Base-by-base conservation (phyloP, 2,888 invertebrate species). In the Adelognathus sp. region DNA sequence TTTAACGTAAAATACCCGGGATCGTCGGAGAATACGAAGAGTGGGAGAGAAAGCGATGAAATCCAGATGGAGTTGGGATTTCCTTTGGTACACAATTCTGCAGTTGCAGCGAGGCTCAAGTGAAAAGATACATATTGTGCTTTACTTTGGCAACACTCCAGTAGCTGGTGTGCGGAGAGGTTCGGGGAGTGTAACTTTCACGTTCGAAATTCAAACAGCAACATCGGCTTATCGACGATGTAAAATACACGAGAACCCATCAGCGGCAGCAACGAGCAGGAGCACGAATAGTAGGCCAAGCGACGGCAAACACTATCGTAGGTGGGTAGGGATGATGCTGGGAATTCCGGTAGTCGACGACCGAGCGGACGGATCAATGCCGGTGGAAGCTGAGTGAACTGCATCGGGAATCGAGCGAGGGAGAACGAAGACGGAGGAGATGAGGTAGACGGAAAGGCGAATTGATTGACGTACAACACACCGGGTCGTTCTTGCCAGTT, bases 111-210 rank as follows among this genome's bases (percentile, higher is more conserved):
- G 36, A n/a, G 64, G 69, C 56, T 70, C 60, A 70, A 78, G 73
- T 78, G 78, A 72, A 72, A 78, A 72, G 80, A 72, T 75, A 81
- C 80, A 81, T 81, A 81, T 76, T 77, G 77, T 73, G 71, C 77
- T 83, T 83, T 77, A 60, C 79, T 82, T 73, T 86, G 86, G 86
- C 84, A 67, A 60, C 7, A 18, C 56, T 80, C 86, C 85, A 84
- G 77, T 29, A 44, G 36, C 46, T 39, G 66, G 76, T 63, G 61
- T 27, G n/a, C n/a, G n/a, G 64, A 75, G 66, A 61, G 60, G 60
- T 44, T 27, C n/a, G n/a, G n/a, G 76, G 77, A 70, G 80, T 78
- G 73, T 79, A 81, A 82, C 80, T 83, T 84, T 76, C 72, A 71
- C 70, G 80, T 82, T 76, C 67, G 79, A 24, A 83, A 83, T 82